Evolutionary conservation across 1,140 invertebrate species (phyloP), one percentile per base, ranked within the genome.

Genomic region (Antheraea mylitta): DNA sequence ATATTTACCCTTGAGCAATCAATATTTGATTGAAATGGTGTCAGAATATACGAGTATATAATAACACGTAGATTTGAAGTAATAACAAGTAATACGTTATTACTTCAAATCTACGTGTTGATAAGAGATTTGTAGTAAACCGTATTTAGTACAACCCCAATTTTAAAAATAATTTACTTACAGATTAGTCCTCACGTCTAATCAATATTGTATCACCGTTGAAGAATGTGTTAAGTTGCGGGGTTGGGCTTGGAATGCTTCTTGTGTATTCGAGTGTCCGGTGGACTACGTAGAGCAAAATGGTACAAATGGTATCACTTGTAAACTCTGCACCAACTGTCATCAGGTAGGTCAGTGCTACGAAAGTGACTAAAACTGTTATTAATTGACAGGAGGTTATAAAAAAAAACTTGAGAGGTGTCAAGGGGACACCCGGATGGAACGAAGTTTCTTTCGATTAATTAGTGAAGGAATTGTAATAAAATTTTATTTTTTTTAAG

Each of bases 251-350:
- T 92, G 86, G 77, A 85, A 91, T n/a, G 81, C 79, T 4, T 81
- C 78, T n/a, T 93, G 93, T 65, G 74, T 90, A 0, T 82, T 81
- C 0, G 74, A 87, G 7, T 93, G 93, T 72, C 92, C 93, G 0
- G 58, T 80, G 1, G 81, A 81, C 62, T 92, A 88, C 37, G 67
- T 72, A 0, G 61, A 64, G 63, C 45, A 68, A 8, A 76, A 68
- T 11, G 62, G 45, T 10, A 58, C 13, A 18, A 58, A 42, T 1
- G 66, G 64, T 11, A 61, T 42, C 2, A 81, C 67, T 8, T 91
- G 86, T 61, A 63, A 67, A 45, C 68, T 64, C 13, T 89, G 84
- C 60, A 48, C 72, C 7, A 78, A 80, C 37, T 87, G 85, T 78
- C 67, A 82, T 59, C 68, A 77, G 79, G 86, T 91, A 53, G 72